phyloP scores from a whole-genome alignment of 2,797 vertebrate genomes.

The Spea hammondii region DNA sequence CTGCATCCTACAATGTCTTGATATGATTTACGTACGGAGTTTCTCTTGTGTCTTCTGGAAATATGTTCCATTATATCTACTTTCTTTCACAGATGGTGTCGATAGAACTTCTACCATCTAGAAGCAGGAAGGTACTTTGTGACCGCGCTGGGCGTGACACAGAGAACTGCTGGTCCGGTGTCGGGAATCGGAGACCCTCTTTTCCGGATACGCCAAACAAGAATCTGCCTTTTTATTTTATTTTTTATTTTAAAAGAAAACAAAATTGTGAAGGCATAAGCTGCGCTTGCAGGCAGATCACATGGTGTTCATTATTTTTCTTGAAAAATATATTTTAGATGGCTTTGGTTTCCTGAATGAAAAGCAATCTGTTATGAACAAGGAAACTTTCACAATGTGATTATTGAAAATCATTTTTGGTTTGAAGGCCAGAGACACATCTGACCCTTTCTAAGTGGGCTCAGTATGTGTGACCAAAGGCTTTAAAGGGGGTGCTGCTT shows the following conservation, averaged over 20 bases:
- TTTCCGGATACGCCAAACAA: constrained; percentile 63
- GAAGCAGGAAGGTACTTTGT: constrained; percentile 66
- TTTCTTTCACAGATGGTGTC: constrained; percentile 78
- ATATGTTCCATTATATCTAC: too few relatives aligned
- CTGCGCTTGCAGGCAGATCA: constrained; percentile 70
- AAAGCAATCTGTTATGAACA: constrained; percentile 7
- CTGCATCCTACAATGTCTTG: neutral
- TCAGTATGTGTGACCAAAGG: constrained; percentile 45
- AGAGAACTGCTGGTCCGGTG: constrained; percentile 73
- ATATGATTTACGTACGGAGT: neutral
- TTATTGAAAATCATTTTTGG: constrained; percentile 32
- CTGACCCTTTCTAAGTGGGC: neutral
- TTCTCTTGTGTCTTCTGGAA: neutral
- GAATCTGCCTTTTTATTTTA: constrained; percentile 55
- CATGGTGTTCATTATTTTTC: constrained; percentile 65
- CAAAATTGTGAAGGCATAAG: constrained; percentile 68
- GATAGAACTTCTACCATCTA: constrained; percentile 96
- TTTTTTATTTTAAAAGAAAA: constrained; percentile 27
- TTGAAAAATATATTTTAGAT: constrained; percentile 37
- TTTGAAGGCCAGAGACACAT: constrained; percentile 11
- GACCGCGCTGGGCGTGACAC: constrained; percentile 70
- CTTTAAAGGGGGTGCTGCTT: constrained; percentile 35
- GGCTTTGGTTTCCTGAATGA: constrained; percentile 42
- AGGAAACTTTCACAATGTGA: constrained; percentile 23
- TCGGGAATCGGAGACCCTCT: constrained; percentile 61